Percentiles rank a stretch among this genome's conserved stretches.
These are phyloP conservation scores for Eupithecia pulchellata DNA, from an alignment of 2,888 invertebrate genomes.

Conservation along the genomic window DNA sequence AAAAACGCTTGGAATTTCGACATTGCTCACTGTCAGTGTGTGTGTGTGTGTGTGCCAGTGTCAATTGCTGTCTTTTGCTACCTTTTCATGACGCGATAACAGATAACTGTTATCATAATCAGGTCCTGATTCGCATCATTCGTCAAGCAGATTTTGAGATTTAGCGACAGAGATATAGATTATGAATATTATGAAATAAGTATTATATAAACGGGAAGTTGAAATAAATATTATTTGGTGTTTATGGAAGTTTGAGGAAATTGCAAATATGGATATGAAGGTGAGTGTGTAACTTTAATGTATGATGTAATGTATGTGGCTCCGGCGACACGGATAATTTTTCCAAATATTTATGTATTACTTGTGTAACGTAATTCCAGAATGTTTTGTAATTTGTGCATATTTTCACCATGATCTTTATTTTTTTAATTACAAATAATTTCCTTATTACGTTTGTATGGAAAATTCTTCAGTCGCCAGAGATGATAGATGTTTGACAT, in stretches of 20 bases:
- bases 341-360: too few species aligned
- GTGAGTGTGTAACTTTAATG: not conserved
- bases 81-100: not conserved
- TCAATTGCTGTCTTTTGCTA: too few species aligned
- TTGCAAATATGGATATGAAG: not conserved
- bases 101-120: slow-evolving; percentile 12
- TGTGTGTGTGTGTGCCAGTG: too few species aligned
- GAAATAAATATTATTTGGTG: not conserved
- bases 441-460: too few species aligned
- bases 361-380: too few species aligned
- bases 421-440: too few species aligned
- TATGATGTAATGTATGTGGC: not conserved
- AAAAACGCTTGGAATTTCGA: not conserved
- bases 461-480: too few species aligned
- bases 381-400: too few species aligned
- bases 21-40: not conserved
- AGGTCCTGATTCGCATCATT: slow-evolving; percentile 2
- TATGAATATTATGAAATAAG: not conserved
- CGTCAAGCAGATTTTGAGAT: slow-evolving; percentile 8
- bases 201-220: not conserved
- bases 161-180: not conserved
- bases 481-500: too few species aligned
- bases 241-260: not conserved
- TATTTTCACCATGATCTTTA: too few species aligned
- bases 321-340: too few species aligned